Base-by-base conservation (phyloP, 2,888 invertebrate species). In the Tiliacea aurago region DNA sequence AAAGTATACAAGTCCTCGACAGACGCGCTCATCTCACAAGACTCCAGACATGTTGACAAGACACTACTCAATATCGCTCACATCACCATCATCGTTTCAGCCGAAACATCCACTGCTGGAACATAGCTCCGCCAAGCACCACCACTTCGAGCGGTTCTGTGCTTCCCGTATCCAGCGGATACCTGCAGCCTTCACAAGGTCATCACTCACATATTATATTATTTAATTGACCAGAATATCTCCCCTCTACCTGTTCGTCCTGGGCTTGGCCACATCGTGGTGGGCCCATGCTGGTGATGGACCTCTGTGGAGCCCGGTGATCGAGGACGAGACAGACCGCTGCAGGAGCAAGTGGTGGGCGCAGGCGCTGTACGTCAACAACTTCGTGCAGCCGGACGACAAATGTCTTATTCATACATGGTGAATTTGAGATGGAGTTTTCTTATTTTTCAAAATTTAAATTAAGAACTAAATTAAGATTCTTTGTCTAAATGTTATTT, bases 351-450 rank as follows among this genome's bases (percentile, higher is more conserved):
- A 92, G 81, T 93, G 93, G 90, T 93, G 92, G 92, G 70, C 90
- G 18, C 94, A 94, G 61, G 88, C 88, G 33, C 86, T 94, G 3
- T 94, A 88, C 74, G 61, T 93, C 49, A 90, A 90, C 77, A 94
- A 94, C 90, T 79, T 93, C 1, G 81, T 91, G 13, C 62, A 87
- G n/a, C 85, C 90, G 0, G 90, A 93, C 1, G 85, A 90, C 20
- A 88, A 86, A 66, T 94, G 94, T 59, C 87, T 94, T 37, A 84
- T 92, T 41, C 94, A 93, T 45, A 90, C 93, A 0, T 94, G 94
- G 94, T 94, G 59, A 88, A 88, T 83, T 45, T 28, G 0, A 10
- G 9, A 63, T 7, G 7, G 2, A n/a, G 20, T 13, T 63, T 18
- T 41, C 4, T 59, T n/a, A 58, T n/a, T 37, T 37, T 37, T 28